phyloP scores from a whole-genome alignment of 2,797 vertebrate species.

The Anguilla pacifica region DNA sequence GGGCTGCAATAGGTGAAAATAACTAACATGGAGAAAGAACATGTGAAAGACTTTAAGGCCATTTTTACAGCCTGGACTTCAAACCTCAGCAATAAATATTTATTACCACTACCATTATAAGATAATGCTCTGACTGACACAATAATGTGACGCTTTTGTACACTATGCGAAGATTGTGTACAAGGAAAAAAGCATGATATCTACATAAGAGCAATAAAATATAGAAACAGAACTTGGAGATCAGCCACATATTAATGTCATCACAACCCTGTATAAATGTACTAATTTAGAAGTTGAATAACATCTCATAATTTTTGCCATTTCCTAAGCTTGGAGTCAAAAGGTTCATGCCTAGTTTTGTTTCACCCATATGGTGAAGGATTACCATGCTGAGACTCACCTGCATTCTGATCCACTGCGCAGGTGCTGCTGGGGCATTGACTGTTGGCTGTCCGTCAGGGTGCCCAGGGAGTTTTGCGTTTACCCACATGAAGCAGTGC shows the following conservation, averaged over 20 bases:
- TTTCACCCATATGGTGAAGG: neutral
- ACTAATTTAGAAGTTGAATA: neutral
- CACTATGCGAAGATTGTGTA: neutral
- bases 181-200: constrained; percentile 5
- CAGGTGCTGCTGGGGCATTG: neutral
- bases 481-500: constrained; percentile 29
- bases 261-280: neutral
- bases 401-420: neutral
- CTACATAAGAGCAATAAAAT: constrained; percentile 26
- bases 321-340: neutral
- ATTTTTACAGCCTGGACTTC: constrained; percentile 56
- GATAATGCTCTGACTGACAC: neutral
- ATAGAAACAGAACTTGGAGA: constrained; percentile 10
- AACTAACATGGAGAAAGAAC: too few relatives aligned
- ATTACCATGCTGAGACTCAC: neutral
- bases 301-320: neutral
- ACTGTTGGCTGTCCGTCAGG: neutral
- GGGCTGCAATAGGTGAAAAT: neutral
- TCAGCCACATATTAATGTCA: neutral
- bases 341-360: neutral
- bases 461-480: constrained; percentile 40
- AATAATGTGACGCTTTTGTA: constrained; percentile 28
- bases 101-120: constrained; percentile 27
- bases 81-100: constrained; percentile 49
- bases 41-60: constrained; percentile 9